Base-by-base conservation (phyloP, 1,140 invertebrate genomes). In the Panagrolaimus sp. region DNA sequence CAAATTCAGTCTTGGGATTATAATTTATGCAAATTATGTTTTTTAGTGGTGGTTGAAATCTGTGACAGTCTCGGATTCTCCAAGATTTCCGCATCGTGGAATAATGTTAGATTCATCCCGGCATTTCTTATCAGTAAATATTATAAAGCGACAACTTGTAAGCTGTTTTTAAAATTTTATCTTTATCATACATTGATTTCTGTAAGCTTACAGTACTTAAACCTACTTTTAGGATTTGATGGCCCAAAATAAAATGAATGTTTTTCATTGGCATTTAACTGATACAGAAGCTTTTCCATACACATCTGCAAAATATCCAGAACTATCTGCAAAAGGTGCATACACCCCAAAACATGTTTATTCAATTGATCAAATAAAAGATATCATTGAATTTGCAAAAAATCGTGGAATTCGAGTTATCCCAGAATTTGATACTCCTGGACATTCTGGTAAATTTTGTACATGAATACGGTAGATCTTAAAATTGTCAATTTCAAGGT, bases 371-470 rank as follows among this genome's bases (percentile, higher is more conserved):
- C 88, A 91, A 78, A 84, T 93, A 1, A 79, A 84, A 58, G 84
- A 87, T 26, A 84, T 94, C 6, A 88, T 93, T 65, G 86, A 91
- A 73, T 90, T 90, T 82, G 93, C 91, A 0, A 85, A 90, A 76
- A 71, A 89, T 5, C 84, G 92, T 28, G 93, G 93, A 8, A 93
- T 96, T 71, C 85, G 93, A 48, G 91, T 96, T 0, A 85, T 96
- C 58, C 87, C 90, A 0, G 94, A 96, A 86, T 94, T 95, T 84
- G 93, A 96, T 84, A 90, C 91, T 17, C 93, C 93, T 73, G 92
- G 90, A 12, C n/a, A 71, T 21, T n/a, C 52, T n/a, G 52, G 67
- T 38, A 21, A 26, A 82, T 78, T 74, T 43, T 75, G 80, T 92
- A 94, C 79, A 91, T 90, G 0, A 84, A 87, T n/a, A 12, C 71